Conservation (phyloP, 2,797 vertebrate genomes). For the Craterocephalus amniculus region DNA sequence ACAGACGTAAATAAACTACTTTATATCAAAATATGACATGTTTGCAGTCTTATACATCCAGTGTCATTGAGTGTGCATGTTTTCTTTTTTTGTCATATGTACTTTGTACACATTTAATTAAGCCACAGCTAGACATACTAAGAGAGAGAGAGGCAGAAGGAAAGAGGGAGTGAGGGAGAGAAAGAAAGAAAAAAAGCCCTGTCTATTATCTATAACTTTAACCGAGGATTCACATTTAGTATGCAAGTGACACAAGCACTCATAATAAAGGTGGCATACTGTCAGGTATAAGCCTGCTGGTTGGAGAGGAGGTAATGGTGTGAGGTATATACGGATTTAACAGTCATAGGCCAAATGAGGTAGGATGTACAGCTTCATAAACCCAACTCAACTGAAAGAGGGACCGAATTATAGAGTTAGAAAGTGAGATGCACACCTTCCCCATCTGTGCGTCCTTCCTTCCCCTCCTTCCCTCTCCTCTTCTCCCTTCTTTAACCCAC, state of each 20-base stretch:
- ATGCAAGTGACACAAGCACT: conserved; percentile 50
- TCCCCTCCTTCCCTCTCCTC: conserved; percentile 52
- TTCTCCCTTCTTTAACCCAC: conserved; percentile 73
- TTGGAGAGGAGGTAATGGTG: conserved; percentile 58
- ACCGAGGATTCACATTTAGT: conserved; percentile 38
- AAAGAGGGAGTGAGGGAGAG: neutral
- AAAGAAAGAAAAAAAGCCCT: neutral
- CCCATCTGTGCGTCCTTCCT: conserved; percentile 37
- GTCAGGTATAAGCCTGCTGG: conserved; percentile 49
- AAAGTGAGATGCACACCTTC: conserved; percentile 45
- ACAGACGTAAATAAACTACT: neutral
- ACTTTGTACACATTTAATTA: neutral
- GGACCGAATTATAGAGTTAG: conserved; percentile 46
- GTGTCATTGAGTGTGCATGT: neutral
- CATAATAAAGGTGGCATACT: conserved; percentile 55
- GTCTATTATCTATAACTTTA: conserved; percentile 41
- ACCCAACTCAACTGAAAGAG: conserved; percentile 51
- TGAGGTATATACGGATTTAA: conserved; percentile 66
- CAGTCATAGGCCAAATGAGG: conserved; percentile 64
- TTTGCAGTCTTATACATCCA: neutral
- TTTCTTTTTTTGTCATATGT: neutral
- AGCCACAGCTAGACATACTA: neutral
- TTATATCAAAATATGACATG: neutral
- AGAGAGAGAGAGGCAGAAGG: neutral
- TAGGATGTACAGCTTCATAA: conserved; percentile 62